Base-by-base conservation (phyloP, 2,113 vertebrate species). In the Glaucidium brasilianum region DNA sequence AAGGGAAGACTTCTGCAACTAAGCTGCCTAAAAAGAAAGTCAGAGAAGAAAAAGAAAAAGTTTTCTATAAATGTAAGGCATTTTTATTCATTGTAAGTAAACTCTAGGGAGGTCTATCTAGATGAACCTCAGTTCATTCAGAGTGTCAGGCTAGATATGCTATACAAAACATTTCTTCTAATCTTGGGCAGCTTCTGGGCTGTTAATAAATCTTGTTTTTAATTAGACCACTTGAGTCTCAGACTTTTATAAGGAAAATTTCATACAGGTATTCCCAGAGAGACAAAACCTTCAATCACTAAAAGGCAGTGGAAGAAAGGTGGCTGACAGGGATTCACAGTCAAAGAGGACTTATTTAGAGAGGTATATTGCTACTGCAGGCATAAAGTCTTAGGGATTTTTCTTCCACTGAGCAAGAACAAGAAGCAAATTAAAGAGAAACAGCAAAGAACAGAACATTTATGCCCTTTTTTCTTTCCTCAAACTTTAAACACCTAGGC, bases 151-250 rank as follows among this genome's bases (percentile, higher is more conserved):
- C 30, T 74, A 77, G 74, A 78, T 85, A 80, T 27, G 16, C 55
- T 83, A 73, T 66, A 74, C 80, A 95, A 95, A 95, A 91, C 26
- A 82, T 62, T 77, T 79, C 47, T 86, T 93, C 84, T 94, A 78
- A 91, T 90, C 71, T 94, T 82, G 26, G 90, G 39, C 79, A 75
- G 43, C 34, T 94, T 92, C 83, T 86, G 37, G 78, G 72, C 56
- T 90, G 64, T 90, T 95, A 91, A 95, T 97, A 96, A 94, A 94
- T 88, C 71, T 66, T 81, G 13, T 5, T 68, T 94, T 93, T 96
- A 97, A 97, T 97, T 96, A 96, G 84, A 96, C 53, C 93, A 97
- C 95, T 96, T 88, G 94, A 91, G 88, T 75, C 83, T 72, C 64
- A 67, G 35, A 67, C 13, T 84, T 94, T 52, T 35, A 73, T 64